Percentiles rank a stretch among this genome's conserved stretches.
phyloP scores from a whole-genome alignment of 2,797 vertebrate genomes.

The Sebastes kiyomatsui region DNA sequence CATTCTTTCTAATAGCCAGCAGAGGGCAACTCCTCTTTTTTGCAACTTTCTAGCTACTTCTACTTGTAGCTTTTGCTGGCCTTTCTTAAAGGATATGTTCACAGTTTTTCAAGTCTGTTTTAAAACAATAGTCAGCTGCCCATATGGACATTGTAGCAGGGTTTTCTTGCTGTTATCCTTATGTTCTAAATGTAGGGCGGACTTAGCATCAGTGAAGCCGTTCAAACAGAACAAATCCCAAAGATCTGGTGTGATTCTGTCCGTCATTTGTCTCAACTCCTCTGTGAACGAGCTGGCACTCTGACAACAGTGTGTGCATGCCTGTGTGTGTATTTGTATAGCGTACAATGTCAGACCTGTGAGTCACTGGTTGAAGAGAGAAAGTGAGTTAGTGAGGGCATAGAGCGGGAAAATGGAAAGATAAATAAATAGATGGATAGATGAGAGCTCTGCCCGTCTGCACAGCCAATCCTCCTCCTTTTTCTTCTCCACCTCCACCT shows the following conservation, averaged over 20 bases:
- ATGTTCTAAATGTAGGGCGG: no score
- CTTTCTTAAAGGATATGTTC: background rate
- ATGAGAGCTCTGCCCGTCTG: slow-evolving; percentile 21
- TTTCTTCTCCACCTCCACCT: slow-evolving; percentile 35
- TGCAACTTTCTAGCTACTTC: background rate
- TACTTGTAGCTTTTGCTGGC: background rate
- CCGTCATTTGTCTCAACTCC: slow-evolving; percentile 6
- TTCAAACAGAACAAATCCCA: background rate
- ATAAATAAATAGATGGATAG: slow-evolving; percentile 52
- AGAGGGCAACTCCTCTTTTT: no score
- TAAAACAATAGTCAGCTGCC: no score
- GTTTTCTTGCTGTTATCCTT: no score
- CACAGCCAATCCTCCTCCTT: slow-evolving; percentile 13
- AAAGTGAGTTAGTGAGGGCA: slow-evolving; percentile 43
- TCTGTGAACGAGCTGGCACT: slow-evolving; percentile 5
- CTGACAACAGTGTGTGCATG: background rate
- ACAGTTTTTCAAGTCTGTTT: background rate
- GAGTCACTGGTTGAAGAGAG: slow-evolving; percentile 47
- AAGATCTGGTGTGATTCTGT: background rate
- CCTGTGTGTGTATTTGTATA: background rate
- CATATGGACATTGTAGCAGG: no score
- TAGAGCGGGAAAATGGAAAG: slow-evolving; percentile 38
- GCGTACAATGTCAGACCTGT: slow-evolving; percentile 31
- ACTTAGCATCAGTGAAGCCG: background rate
- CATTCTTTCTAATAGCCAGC: no score